A percentile compares a stretch with the other conserved stretches of the same genome.
Evolutionary conservation across 2,797 vertebrate species (phyloP).

Genomic region (Clarias laeviceps): DNA sequence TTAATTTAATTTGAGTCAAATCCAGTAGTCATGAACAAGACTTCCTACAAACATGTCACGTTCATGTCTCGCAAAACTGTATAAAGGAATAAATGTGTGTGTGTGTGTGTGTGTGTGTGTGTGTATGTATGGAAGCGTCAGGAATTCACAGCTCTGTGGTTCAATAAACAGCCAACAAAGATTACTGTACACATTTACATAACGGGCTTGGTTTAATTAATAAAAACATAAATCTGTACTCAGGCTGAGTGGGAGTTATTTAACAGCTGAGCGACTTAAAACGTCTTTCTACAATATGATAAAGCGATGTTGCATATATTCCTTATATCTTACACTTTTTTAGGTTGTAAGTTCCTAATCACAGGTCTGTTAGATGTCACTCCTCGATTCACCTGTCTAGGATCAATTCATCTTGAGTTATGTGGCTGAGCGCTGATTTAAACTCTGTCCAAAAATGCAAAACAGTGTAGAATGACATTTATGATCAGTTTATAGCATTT

Average conservation of each 20-base stretch:
- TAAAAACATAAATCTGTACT: constrained; percentile 25
- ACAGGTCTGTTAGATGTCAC: no score
- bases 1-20: not conserved
- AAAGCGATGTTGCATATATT: no score
- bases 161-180: not conserved
- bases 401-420: no score
- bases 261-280: not conserved
- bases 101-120: not conserved
- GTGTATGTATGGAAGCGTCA: not conserved
- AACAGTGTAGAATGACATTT: no score
- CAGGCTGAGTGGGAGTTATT: not conserved
- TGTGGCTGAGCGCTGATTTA: no score
- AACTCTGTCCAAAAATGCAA: no score
- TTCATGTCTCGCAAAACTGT: constrained; percentile 5
- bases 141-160: constrained; percentile 1
- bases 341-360: no score
- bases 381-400: no score
- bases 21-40: not conserved
- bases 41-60: not conserved
- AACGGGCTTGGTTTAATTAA: constrained; percentile 11
- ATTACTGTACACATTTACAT: constrained; percentile 21
- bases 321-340: no score
- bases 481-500: no score
- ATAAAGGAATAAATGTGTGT: not conserved
- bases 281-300: no score